Percentiles rank a stretch among this genome's conserved stretches.
Conservation (phyloP, 2,888 invertebrate genomes). For the Odiellus spinosus region DNA sequence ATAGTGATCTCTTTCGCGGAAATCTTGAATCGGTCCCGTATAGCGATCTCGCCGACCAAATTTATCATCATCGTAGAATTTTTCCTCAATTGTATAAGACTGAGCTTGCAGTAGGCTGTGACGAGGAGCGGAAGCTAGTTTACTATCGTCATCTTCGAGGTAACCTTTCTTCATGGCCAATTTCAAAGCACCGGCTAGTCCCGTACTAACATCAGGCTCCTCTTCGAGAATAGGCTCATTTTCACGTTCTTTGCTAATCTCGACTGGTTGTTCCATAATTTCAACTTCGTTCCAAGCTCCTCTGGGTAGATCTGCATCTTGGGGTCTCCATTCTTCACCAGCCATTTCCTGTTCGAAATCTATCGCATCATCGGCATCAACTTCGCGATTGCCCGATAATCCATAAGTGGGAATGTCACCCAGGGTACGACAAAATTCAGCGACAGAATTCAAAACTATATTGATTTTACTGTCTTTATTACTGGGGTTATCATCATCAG, state of each 20-base stretch:
- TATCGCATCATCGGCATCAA: slow-evolving; percentile 43
- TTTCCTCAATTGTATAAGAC: slow-evolving; percentile 44
- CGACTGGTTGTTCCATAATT: slow-evolving; percentile 32
- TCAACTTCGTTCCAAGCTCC: slow-evolving; percentile 76
- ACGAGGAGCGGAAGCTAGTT: slow-evolving; percentile 49
- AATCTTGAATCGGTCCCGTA: slow-evolving; percentile 71
- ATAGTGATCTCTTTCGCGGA: slow-evolving; percentile 77
- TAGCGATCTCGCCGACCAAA: slow-evolving; percentile 40
- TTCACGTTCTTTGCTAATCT: slow-evolving; percentile 14
- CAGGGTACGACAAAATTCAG: slow-evolving; percentile 88
- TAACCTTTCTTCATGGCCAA: slow-evolving; percentile 88
- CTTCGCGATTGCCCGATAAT: slow-evolving; percentile 16
- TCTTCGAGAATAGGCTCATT: slow-evolving; percentile 58
- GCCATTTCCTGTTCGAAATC: slow-evolving; percentile 37
- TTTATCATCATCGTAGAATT: slow-evolving; percentile 52
- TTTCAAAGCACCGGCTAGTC: slow-evolving; percentile 76
- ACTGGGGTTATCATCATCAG: background rate
- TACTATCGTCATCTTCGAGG: slow-evolving; percentile 61
- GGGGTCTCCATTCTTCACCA: slow-evolving; percentile 22
- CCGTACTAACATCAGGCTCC: slow-evolving; percentile 80
- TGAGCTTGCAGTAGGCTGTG: slow-evolving; percentile 58
- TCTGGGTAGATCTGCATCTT: slow-evolving; percentile 40
- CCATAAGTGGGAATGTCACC: slow-evolving; percentile 89
- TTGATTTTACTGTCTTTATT: background rate
- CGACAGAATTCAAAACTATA: slow-evolving; percentile 79